A percentile compares a stretch with the other conserved stretches of the same genome.
These are phyloP conservation scores for Matsumurasca onukii DNA, from an alignment of 1,140 invertebrate genomes.

Conservation along the genomic window DNA sequence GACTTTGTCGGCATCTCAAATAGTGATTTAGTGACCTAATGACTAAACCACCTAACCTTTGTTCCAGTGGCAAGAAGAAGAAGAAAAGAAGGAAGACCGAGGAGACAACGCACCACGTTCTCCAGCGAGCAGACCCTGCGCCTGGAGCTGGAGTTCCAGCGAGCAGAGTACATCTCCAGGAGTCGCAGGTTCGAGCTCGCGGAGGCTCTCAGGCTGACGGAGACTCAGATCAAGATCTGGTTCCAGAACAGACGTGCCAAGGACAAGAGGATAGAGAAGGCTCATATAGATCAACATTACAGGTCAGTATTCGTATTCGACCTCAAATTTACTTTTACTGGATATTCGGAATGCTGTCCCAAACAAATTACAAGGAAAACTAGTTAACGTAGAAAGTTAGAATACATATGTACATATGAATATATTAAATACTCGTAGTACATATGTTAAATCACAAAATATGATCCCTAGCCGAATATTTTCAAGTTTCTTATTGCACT, in stretches of 20 bases:
- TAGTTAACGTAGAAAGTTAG: too few relatives aligned
- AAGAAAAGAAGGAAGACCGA: conserved; percentile 78
- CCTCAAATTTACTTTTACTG: too few relatives aligned
- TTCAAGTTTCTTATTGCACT: too few relatives aligned
- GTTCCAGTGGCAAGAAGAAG: conserved; percentile 77
- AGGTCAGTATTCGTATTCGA: conserved; percentile 69
- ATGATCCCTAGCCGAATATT: too few relatives aligned
- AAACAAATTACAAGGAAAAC: too few relatives aligned
- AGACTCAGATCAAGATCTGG: conserved; percentile 97
- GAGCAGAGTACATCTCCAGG: conserved; percentile 89
- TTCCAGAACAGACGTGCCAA: conserved; percentile 95
- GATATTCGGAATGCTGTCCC: too few relatives aligned
- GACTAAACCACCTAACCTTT: too few relatives aligned
- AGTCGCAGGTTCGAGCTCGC: conserved; percentile 85
- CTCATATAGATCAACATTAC: conserved; percentile 91
- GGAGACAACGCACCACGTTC: conserved; percentile 92
- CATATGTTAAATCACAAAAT: too few relatives aligned
- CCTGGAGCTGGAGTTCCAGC: conserved; percentile 87
- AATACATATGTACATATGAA: too few relatives aligned
- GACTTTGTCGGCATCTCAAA: too few relatives aligned
- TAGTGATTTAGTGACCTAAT: too few relatives aligned
- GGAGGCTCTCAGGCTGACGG: conserved; percentile 75
- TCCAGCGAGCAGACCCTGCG: conserved; percentile 89
- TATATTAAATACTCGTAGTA: too few relatives aligned
- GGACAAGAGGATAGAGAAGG: conserved; percentile 94